Percentiles rank a stretch among this genome's conserved stretches.
phyloP scores from a whole-genome alignment of 2,113 vertebrate genomes.

The Laticauda laticaudata region DNA sequence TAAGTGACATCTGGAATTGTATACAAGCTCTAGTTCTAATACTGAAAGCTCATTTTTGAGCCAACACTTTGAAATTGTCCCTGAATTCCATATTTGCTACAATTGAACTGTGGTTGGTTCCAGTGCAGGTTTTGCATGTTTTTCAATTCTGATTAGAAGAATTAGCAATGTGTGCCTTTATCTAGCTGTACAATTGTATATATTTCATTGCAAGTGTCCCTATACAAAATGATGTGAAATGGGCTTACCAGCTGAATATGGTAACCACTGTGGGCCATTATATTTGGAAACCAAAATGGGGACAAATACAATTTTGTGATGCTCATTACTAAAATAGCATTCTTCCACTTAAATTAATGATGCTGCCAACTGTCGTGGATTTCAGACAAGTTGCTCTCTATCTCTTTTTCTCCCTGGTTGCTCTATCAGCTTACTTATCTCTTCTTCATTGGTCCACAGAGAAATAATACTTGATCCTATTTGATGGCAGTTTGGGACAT shows the following conservation, averaged over 20 bases:
- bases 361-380: background rate
- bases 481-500: background rate
- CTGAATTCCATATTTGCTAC: background rate
- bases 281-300: background rate
- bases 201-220: background rate
- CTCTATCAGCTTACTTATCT: background rate
- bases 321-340: background rate
- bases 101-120: constrained; percentile 17
- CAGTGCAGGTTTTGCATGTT: background rate
- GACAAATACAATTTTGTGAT: background rate
- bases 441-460: background rate
- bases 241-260: background rate
- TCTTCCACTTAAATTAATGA: background rate
- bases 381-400: background rate
- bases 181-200: background rate
- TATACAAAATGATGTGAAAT: too few species aligned
- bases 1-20: background rate
- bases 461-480: background rate
- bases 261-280: background rate
- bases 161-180: constrained; percentile 26
- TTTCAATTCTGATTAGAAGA: background rate
- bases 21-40: background rate
- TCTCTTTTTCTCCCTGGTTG: background rate
- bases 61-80: background rate
- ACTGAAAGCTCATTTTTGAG: background rate